A percentile compares a stretch with the other conserved stretches of the same genome.
phyloP scores from a whole-genome alignment of 2,113 vertebrate genomes.

The Mionectes macconnelli region DNA sequence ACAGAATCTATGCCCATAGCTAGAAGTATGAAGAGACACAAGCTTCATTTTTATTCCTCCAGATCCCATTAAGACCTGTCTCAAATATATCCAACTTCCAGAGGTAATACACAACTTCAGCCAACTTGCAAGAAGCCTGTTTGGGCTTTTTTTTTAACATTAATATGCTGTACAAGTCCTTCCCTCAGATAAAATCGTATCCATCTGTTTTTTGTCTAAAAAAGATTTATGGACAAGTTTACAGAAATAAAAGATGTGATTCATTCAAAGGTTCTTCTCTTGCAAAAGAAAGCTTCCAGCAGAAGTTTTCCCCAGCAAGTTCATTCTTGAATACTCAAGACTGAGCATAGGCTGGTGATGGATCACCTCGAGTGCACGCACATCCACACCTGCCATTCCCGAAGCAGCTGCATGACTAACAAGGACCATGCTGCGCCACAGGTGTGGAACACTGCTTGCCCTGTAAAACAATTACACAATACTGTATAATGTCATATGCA shows the following conservation, averaged over 20 bases:
- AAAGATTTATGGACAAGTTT: background rate
- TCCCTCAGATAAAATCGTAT: background rate
- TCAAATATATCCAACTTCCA: background rate
- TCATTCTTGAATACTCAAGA: background rate
- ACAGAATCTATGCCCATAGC: background rate
- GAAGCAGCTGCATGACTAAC: background rate
- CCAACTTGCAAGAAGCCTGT: background rate
- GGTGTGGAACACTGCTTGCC: background rate
- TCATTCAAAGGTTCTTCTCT: background rate
- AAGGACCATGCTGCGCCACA: rapidly evolving
- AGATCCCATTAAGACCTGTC: background rate
- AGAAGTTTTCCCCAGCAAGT: background rate
- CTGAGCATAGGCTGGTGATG: background rate
- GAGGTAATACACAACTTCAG: background rate
- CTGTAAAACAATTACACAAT: background rate
- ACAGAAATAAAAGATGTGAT: background rate
- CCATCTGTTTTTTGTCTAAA: background rate
- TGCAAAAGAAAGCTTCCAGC: background rate
- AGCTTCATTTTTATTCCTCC: background rate
- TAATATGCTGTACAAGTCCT: background rate
- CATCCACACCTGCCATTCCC: background rate
- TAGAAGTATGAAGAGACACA: background rate
- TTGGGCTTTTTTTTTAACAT: background rate
- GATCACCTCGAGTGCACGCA: background rate
- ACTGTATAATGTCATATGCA: background rate